These are phyloP conservation scores for Catotricha subobsoleta DNA, from an alignment of 2,888 invertebrate genomes.

Conservation along the genomic window DNA sequence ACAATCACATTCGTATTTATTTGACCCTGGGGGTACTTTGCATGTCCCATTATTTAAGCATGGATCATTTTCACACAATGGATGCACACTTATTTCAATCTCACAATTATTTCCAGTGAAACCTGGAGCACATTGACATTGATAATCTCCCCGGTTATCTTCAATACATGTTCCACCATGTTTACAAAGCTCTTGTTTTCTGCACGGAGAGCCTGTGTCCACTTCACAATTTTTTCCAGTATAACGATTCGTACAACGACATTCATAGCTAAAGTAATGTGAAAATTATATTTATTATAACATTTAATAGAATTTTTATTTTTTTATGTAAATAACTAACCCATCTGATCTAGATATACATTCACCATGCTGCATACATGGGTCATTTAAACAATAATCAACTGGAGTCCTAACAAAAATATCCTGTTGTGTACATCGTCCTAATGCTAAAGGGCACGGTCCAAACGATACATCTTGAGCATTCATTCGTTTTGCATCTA, in stretches of 20 bases:
- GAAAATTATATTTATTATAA: not conserved
- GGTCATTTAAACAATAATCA: conserved; percentile 60
- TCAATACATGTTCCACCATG: conserved; percentile 57
- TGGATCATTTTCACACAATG: conserved; percentile 53
- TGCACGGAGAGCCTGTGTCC: conserved; percentile 58
- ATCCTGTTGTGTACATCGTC: conserved; percentile 42
- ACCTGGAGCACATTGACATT: conserved; percentile 48
- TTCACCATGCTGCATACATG: conserved; percentile 66
- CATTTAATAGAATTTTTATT: not conserved
- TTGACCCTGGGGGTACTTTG: conserved; percentile 38
- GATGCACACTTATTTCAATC: conserved; percentile 47
- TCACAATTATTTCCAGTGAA: conserved; percentile 56
- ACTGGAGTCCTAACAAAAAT: conserved; percentile 37
- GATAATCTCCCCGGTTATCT: conserved; percentile 47
- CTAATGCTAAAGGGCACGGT: conserved; percentile 52
- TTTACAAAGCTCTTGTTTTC: conserved; percentile 46
- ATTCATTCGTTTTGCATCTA: conserved; percentile 39
- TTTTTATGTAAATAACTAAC: conserved; percentile 15
- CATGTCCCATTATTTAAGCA: conserved; percentile 69
- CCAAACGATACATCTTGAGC: conserved; percentile 55
- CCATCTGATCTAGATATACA: conserved; percentile 58
- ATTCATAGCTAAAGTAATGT: conserved; percentile 43
- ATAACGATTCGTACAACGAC: conserved; percentile 68
- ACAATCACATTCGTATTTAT: conserved; percentile 39
- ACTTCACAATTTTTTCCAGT: conserved; percentile 75